Evolutionary conservation across 2,888 invertebrate species (phyloP), one percentile per base, ranked within the genome.

Genomic region (Brachylomia viminalis): DNA sequence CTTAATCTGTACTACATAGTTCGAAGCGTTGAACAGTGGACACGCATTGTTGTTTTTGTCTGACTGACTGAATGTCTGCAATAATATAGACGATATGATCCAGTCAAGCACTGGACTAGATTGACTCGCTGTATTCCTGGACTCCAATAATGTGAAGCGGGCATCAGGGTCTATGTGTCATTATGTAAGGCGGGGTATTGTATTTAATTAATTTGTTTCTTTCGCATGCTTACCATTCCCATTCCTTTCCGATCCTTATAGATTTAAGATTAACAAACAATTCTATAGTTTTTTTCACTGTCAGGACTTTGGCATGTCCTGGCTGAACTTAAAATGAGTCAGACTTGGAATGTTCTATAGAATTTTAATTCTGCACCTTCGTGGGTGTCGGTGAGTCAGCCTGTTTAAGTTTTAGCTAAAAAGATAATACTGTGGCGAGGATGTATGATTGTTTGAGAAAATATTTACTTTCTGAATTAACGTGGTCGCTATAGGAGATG

Each of bases 241-340:
- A 38, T 10, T 42, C 10, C 23, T n/a, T 54, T 70, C n/a, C 15
- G 11, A n/a, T 54, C 15, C 5, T n/a, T 54, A 47, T 58, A 27
- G 15, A 47, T 54, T 30, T 52, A 33, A n/a, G n/a, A n/a, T n/a
- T n/a, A 58, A 72, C 38, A 67, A 75, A 72, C 49, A 59, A 62
- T 27, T 65, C 17, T 74, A 65, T 68, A 58, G 42, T 73, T 61
- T 56, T 70, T 79, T 75, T 59, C 11, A 49, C 11, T 64, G 71
- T 82, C 82, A 86, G 73, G 71, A 66, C 82, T 77, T 79, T 45
- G 85, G 87, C 74, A 86, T 80, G 87, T 84, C 87, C 80, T 88
- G 84, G 59, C n/a, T 73, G 23, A 64, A 75, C 58, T 38, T 62
- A 15, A 2, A 72, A 65, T 86, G 86, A 88, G 15, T 86, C 87